These are phyloP conservation scores for Drosophila rellima DNA, from an alignment of 2,888 invertebrate species.

Conservation along the genomic window DNA sequence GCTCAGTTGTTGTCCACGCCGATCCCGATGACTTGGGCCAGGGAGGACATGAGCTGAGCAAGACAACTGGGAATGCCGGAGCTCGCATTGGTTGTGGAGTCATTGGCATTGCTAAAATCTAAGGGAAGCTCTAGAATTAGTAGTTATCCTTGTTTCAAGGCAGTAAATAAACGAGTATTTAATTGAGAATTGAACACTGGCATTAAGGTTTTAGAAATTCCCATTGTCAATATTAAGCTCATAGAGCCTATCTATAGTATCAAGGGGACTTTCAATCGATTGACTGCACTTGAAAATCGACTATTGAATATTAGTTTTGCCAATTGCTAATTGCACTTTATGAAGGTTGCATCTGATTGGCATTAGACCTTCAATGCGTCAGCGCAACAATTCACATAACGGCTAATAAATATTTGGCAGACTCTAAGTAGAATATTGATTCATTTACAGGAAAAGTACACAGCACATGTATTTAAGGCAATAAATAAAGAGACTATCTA, in stretches of 20 bases:
- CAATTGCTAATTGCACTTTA: neutral
- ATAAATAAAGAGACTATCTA: constrained; percentile 13
- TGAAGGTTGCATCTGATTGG: neutral
- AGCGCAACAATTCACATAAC: neutral
- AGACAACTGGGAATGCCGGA: constrained; percentile 97
- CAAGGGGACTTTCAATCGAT: neutral
- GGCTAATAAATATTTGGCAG: neutral
- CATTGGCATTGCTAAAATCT: constrained; percentile 84
- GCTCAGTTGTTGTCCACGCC: constrained; percentile 95
- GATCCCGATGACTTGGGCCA: constrained; percentile 97
- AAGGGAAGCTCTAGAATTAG: constrained; percentile 37
- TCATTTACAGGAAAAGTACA: neutral
- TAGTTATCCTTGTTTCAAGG: neutral
- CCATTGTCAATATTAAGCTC: neutral
- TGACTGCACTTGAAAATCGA: constrained; percentile 1
- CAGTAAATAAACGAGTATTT: neutral
- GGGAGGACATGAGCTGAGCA: constrained; percentile 96
- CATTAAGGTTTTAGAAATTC: neutral
- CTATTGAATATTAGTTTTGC: neutral
- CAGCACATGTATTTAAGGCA: neutral
- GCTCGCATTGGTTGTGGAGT: constrained; percentile 86
- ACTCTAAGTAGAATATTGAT: neutral
- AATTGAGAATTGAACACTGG: neutral
- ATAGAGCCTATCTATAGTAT: neutral
- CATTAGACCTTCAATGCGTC: constrained; percentile 2